Evolutionary conservation across 2,113 vertebrate genomes (phyloP).

Genomic region (Oxygymnocypris stewartii): DNA sequence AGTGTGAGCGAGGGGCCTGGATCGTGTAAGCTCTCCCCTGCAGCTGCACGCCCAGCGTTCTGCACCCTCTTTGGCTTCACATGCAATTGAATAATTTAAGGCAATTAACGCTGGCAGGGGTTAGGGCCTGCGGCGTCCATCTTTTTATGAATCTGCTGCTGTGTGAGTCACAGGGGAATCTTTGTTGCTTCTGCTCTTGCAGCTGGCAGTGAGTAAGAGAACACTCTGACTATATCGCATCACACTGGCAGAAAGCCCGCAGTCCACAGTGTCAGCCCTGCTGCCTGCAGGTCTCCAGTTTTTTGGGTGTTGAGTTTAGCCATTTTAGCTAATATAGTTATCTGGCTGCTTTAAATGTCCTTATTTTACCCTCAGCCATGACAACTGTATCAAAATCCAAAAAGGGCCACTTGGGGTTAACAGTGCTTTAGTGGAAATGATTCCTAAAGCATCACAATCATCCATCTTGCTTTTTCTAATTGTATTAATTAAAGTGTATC

Average conservation of each 20-base stretch:
- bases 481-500: constrained; percentile 18
- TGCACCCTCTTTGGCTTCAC: constrained; percentile 58
- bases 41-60: constrained; percentile 50
- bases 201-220: constrained; percentile 41
- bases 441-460: not conserved
- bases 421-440: not conserved
- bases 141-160: constrained; percentile 50
- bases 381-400: not conserved
- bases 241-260: constrained; percentile 27
- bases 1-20: not conserved
- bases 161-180: constrained; percentile 48
- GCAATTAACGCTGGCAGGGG: constrained; percentile 65
- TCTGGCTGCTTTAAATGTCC: not conserved
- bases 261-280: constrained; percentile 1
- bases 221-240: constrained; percentile 36
- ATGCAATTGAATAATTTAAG: constrained; percentile 74
- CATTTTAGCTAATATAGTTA: not conserved
- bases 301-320: not conserved
- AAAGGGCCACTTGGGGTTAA: not conserved
- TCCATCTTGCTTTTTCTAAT: constrained; percentile 10
- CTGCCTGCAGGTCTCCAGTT: constrained; percentile 10
- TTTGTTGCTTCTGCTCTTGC: constrained; percentile 45
- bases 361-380: not conserved
- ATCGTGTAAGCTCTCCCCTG: constrained; percentile 31
- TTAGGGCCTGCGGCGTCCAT: constrained; percentile 54